Evolutionary conservation across 2,797 vertebrate genomes (phyloP).

Genomic region (Lepus townsendii): DNA sequence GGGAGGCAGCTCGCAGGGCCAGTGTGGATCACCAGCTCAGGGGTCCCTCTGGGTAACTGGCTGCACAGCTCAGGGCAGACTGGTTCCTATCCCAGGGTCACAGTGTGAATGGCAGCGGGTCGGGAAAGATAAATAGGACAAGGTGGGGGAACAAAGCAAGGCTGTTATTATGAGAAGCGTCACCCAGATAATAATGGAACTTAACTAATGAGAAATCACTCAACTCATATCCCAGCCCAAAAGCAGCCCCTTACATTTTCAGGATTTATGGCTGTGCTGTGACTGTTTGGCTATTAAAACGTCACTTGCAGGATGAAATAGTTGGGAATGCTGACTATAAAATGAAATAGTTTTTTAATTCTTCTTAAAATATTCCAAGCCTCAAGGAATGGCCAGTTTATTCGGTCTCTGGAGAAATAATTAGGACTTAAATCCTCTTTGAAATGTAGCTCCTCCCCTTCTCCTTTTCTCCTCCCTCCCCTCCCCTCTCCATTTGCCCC

Average conservation of each 20-base stretch:
- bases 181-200: conserved; percentile 70
- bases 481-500: not conserved
- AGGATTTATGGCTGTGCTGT: conserved; percentile 68
- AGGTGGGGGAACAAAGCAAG: conserved; percentile 55
- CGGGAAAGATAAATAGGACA: conserved; percentile 71
- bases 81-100: conserved; percentile 31
- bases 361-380: conserved; percentile 64
- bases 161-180: conserved; percentile 76
- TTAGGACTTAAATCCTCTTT: conserved; percentile 50
- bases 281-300: conserved; percentile 75
- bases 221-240: conserved; percentile 62
- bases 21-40: not conserved
- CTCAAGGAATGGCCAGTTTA: conserved; percentile 69
- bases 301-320: conserved; percentile 75
- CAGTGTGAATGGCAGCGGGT: conserved; percentile 63
- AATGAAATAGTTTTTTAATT: conserved; percentile 72
- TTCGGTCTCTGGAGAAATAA: conserved; percentile 69
- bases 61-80: conserved; percentile 68
- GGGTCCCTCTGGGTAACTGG: conserved; percentile 5
- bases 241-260: conserved; percentile 49
- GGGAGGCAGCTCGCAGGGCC: conserved; percentile 32
- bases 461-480: fast-evolving
- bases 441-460: not conserved
- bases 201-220: conserved; percentile 73
- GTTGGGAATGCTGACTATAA: conserved; percentile 63